Conservation (phyloP, 2,888 invertebrate genomes). For the Bombylius major region DNA sequence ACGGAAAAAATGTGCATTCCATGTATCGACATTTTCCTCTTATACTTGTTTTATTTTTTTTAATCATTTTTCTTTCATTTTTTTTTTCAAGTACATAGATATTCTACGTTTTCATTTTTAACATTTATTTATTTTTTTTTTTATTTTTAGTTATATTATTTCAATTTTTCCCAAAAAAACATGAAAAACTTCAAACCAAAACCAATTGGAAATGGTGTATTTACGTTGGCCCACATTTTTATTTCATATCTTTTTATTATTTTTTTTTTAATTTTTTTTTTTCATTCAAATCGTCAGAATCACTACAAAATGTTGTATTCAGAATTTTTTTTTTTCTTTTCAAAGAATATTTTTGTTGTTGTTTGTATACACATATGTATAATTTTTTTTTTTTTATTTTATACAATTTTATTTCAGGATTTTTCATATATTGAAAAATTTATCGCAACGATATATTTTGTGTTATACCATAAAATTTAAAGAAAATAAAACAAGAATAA, state of each 20-base stretch:
- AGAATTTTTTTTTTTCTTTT: neutral
- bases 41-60: slow-evolving; percentile 1
- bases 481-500: neutral
- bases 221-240: neutral
- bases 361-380: too few species aligned
- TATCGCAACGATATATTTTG: neutral
- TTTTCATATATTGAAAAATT: slow-evolving; percentile 8
- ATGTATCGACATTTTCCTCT: slow-evolving; percentile 9
- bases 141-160: neutral
- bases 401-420: neutral
- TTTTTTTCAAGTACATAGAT: neutral
- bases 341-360: neutral
- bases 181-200: neutral
- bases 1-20: slow-evolving; percentile 14
- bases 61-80: neutral
- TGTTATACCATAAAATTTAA: too few species aligned
- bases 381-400: slow-evolving; percentile 1
- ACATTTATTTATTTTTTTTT: neutral
- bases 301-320: neutral
- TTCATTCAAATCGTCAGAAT: neutral
- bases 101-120: neutral
- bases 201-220: neutral
- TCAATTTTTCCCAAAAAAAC: neutral
- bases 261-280: too few species aligned
- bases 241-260: slow-evolving; percentile 2